These are phyloP conservation scores for Turritopsis dohrnii DNA, from an alignment of 30 jellyfish, hydroid and myxozoan genomes.

Conservation along the genomic window DNA sequence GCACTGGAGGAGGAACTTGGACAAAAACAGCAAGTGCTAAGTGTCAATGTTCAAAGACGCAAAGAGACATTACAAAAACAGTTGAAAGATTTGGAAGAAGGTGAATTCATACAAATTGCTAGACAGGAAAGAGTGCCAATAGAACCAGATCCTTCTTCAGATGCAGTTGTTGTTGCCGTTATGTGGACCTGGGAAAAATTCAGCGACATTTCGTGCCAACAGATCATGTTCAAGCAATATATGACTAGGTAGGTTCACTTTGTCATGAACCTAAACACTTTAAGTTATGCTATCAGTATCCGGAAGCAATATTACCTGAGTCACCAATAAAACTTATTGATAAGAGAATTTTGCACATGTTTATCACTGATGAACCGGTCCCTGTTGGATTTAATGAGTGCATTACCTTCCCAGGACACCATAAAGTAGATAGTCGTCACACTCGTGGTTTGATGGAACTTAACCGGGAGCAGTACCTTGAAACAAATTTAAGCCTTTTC, in stretches of 20 bases:
- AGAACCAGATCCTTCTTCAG: conserved; percentile 2
- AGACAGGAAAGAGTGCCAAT: not conserved
- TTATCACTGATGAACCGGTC: not conserved
- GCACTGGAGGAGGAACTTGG: conserved; percentile 10
- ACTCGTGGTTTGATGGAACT: not conserved
- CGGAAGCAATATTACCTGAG: not conserved
- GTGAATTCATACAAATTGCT: not conserved
- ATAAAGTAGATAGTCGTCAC: no score
- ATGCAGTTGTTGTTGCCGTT: not conserved
- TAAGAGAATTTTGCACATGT: not conserved
- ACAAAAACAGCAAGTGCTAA: not conserved
- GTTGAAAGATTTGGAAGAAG: not conserved
- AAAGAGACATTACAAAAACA: not conserved
- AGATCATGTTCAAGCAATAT: not conserved
- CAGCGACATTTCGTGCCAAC: conserved; percentile 1
- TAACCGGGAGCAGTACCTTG: not conserved
- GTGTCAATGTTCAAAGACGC: not conserved
- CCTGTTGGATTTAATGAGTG: not conserved
- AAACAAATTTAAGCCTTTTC: not conserved
- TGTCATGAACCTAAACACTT: not conserved
- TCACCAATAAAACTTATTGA: not conserved
- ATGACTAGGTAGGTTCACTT: conserved; percentile 6
- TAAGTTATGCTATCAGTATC: not conserved
- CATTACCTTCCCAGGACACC: conserved; percentile 6
- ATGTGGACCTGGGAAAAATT: not conserved